Evolutionary conservation across 2,888 invertebrate genomes (phyloP), one percentile per base, ranked within the genome.

Genomic region (Lycia hirtaria): DNA sequence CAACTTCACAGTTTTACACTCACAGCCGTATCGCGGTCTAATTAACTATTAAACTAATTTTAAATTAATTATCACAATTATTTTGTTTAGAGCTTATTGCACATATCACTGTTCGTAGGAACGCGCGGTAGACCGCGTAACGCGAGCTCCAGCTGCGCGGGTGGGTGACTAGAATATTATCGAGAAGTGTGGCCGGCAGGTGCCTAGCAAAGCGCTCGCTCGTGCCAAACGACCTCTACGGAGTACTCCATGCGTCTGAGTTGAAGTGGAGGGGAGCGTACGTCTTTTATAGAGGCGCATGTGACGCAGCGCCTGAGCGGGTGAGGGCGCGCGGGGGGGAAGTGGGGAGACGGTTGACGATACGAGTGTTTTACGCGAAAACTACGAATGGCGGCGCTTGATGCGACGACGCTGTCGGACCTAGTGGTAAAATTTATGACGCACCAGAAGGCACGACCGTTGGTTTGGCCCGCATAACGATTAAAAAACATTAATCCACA

Each of bases 211-310:
- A 92, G 92, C 92, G 90, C 89, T 89, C 90, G 92, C 92, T 92
- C 92, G 92, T 92, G 92, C 92, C 92, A 92, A 92, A 92, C 92
- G 85, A 92, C 92, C 92, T 92, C 92, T 90, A 92, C 92, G 90
- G 92, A 92, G 92, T 92, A 92, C 92, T 92, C 92, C 92, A 92
- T 92, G 92, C 92, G 92, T 90, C 88, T 92, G 91, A 91, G 89
- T 88, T 88, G 87, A 80, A 83, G 91, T 87, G 87, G 88, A 74
- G 88, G 88, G 89, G 88, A 81, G 90, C 77, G 69, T 75, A 68
- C 68, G 78, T 76, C 73, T 90, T 91, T 90, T 92, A 92, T 92
- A 92, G 83, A 81, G 62, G 80, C 81, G 82, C 67, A 64, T 76
- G 72, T 85, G 89, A 87, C 86, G 89, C 86, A 84, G 79, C 81